phyloP scores from a whole-genome alignment of 1,140 invertebrate genomes.

The Protaetia brevitarsis region DNA sequence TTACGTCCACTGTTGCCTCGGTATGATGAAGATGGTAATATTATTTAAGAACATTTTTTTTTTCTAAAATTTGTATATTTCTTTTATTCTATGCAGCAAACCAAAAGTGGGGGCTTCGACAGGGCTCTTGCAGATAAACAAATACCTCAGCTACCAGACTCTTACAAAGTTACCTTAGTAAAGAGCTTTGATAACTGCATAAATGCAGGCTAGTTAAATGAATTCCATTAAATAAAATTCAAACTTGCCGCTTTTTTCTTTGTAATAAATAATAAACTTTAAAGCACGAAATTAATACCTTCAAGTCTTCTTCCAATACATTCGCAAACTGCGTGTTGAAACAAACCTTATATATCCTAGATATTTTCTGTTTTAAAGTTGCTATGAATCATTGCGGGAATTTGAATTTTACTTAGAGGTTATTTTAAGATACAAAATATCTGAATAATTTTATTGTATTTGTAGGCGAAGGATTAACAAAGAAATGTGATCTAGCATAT shows the following conservation, averaged over 20 bases:
- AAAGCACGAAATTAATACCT: too few relatives aligned
- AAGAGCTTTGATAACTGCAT: neutral
- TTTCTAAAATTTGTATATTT: neutral
- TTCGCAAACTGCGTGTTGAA: neutral
- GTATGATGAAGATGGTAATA: slow-evolving; percentile 22
- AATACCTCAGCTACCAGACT: neutral
- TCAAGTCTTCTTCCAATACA: too few relatives aligned
- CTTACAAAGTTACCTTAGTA: neutral
- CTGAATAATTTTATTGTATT: too few relatives aligned
- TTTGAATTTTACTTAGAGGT: neutral
- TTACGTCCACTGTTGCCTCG: neutral
- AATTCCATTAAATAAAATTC: too few relatives aligned
- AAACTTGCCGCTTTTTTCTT: too few relatives aligned
- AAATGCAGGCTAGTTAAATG: neutral
- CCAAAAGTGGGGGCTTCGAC: neutral
- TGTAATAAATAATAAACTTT: too few relatives aligned
- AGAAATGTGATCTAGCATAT: slow-evolving; percentile 16
- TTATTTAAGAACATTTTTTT: neutral
- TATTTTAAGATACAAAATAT: neutral
- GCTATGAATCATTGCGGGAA: neutral
- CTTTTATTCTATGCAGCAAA: slow-evolving; percentile 1
- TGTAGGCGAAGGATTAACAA: slow-evolving; percentile 8
- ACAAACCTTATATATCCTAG: neutral
- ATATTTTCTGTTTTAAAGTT: neutral
- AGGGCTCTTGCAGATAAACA: neutral